Percentiles rank a stretch among this genome's conserved stretches.
phyloP scores from a whole-genome alignment of 2,888 invertebrate genomes.

The Melanostoma scalare region DNA sequence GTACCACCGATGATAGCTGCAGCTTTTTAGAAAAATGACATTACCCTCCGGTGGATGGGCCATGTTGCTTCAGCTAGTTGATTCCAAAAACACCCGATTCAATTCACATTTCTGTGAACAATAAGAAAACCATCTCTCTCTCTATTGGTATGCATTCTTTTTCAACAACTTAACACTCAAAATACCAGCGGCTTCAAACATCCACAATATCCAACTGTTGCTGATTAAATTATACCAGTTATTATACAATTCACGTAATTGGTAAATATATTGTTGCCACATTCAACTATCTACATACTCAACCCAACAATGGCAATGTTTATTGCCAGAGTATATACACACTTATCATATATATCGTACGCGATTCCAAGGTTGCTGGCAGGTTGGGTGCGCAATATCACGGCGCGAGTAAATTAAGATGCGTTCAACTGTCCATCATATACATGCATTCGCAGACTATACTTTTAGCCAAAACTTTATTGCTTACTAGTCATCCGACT shows the following conservation, averaged over 20 bases:
- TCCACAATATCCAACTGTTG: background rate
- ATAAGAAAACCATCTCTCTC: too few relatives aligned
- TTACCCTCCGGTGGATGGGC: too few relatives aligned
- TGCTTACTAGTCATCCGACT: background rate
- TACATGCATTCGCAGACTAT: slow-evolving; percentile 1
- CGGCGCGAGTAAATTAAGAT: slow-evolving; percentile 54
- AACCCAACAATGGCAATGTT: slow-evolving; percentile 67
- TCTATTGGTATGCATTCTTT: too few relatives aligned
- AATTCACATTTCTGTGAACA: too few relatives aligned
- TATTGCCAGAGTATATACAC: slow-evolving; percentile 58
- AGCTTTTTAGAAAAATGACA: too few relatives aligned
- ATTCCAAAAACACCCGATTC: too few relatives aligned
- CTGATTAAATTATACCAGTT: slow-evolving; percentile 56
- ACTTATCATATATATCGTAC: slow-evolving; percentile 59
- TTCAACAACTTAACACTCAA: too few relatives aligned
- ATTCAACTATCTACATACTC: slow-evolving; percentile 52
- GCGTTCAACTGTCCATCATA: slow-evolving; percentile 44
- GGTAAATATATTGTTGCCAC: slow-evolving; percentile 70
- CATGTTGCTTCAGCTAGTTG: too few relatives aligned
- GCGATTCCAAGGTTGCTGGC: slow-evolving; percentile 64
- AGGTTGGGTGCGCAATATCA: slow-evolving; percentile 69
- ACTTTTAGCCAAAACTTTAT: background rate
- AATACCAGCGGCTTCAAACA: too few relatives aligned
- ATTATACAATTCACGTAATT: slow-evolving; percentile 71
- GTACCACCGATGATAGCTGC: too few relatives aligned